Conservation (phyloP, 2,113 vertebrate species). For the Oceanites oceanicus region DNA sequence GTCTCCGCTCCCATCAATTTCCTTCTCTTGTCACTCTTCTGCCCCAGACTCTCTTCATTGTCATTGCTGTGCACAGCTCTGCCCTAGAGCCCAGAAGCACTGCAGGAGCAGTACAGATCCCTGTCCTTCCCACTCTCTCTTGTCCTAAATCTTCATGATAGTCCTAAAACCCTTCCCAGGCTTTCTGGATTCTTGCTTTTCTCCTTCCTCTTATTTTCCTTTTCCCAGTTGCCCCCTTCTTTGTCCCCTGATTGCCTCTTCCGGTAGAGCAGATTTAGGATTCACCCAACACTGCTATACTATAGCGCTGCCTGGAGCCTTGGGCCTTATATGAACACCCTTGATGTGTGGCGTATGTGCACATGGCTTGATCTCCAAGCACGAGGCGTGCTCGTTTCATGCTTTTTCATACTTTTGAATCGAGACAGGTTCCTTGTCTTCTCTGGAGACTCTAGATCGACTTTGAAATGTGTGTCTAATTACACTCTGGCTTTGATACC, state of each 20-base stretch:
- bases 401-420: background rate
- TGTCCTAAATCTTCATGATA: background rate
- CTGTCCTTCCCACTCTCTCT: background rate
- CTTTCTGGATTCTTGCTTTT: background rate
- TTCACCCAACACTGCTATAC: background rate
- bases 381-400: fast-evolving
- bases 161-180: background rate
- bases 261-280: background rate
- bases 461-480: background rate
- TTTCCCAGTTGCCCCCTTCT: background rate
- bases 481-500: background rate
- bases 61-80: background rate
- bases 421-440: background rate
- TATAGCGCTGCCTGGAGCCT: background rate
- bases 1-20: background rate
- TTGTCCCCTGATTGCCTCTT: background rate
- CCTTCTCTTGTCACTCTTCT: background rate
- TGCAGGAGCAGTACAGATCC: background rate
- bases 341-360: background rate
- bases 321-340: background rate
- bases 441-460: background rate
- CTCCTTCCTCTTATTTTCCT: background rate
- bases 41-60: background rate
- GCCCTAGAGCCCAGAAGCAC: background rate
- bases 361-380: background rate